Percentiles rank a stretch among this genome's conserved stretches.
phyloP scores from a whole-genome alignment of 1,140 invertebrate genomes.

The Habropoda laboriosa region DNA sequence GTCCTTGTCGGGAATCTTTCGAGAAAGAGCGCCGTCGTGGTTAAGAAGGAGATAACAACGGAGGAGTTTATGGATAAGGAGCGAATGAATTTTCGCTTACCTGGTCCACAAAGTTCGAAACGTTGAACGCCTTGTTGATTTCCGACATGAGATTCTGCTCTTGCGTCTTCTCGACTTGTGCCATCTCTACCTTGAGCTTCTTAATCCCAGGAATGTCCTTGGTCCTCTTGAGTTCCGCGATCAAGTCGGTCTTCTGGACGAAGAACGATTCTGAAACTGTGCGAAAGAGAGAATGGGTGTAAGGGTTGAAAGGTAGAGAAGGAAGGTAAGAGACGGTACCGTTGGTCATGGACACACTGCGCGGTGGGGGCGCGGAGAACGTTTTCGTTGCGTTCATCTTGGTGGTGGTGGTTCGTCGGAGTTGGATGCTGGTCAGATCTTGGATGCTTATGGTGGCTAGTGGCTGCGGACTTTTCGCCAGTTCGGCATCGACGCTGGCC shows the following conservation, averaged over 20 bases:
- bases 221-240: slow-evolving; percentile 94
- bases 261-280: slow-evolving; percentile 87
- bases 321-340: slow-evolving; percentile 56
- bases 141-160: slow-evolving; percentile 92
- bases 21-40: too few species aligned
- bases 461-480: slow-evolving; percentile 84
- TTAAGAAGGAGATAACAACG: too few species aligned
- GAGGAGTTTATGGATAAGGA: not conserved
- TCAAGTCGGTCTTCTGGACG: slow-evolving; percentile 91
- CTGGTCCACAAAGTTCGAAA: slow-evolving; percentile 94
- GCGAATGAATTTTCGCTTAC: slow-evolving; percentile 79
- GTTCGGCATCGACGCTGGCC: slow-evolving; percentile 70
- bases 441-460: slow-evolving; percentile 92
- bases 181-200: slow-evolving; percentile 93
- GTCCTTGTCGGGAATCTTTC: slow-evolving; percentile 93
- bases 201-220: slow-evolving; percentile 95
- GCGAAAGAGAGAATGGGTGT: not conserved
- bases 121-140: slow-evolving; percentile 91
- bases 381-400: slow-evolving; percentile 89
- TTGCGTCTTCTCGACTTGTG: slow-evolving; percentile 89
- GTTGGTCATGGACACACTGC: slow-evolving; percentile 86
- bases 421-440: slow-evolving; percentile 91
- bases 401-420: slow-evolving; percentile 86
- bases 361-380: slow-evolving; percentile 87
- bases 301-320: too few species aligned